A percentile compares a stretch with the other conserved stretches of the same genome.
Conservation (phyloP, 2,113 vertebrate species). For the Cyanocitta stelleri region DNA sequence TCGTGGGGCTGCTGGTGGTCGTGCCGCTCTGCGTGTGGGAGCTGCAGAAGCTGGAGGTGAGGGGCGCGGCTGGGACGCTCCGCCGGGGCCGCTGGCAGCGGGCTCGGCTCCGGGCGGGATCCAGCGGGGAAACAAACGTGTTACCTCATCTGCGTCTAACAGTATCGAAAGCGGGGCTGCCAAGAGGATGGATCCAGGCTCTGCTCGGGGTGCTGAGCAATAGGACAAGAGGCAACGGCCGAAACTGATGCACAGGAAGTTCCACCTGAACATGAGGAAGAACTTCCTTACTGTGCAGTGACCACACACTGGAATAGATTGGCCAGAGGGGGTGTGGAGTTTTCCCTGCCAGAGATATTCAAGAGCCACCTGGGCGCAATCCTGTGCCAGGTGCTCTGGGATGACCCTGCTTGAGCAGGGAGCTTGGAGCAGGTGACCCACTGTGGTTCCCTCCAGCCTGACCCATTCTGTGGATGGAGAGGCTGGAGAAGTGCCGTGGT, state of each 20-base stretch:
- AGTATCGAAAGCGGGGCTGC: too few species aligned
- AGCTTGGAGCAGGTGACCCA: background rate
- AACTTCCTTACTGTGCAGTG: background rate
- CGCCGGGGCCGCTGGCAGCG: background rate
- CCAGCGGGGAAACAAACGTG: background rate
- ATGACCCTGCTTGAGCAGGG: background rate
- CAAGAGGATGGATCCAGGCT: rapidly evolving
- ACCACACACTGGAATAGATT: rapidly evolving
- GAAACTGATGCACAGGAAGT: background rate
- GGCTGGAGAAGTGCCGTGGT: background rate
- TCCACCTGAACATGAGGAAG: background rate
- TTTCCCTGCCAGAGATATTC: rapidly evolving
- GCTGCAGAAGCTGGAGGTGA: slow-evolving; percentile 87
- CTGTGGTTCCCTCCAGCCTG: background rate
- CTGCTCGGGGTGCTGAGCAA: background rate
- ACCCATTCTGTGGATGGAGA: background rate
- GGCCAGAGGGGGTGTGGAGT: background rate
- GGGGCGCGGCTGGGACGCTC: background rate
- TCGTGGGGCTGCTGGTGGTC: slow-evolving; percentile 82
- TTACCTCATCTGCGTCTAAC: too few species aligned
- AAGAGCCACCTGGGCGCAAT: rapidly evolving
- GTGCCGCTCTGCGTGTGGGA: slow-evolving; percentile 90
- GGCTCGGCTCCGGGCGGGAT: background rate
- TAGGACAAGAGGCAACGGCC: background rate
- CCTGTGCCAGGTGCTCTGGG: background rate